Evolutionary conservation across 2,113 vertebrate genomes (phyloP).

Genomic region (Eonycteris spelaea): DNA sequence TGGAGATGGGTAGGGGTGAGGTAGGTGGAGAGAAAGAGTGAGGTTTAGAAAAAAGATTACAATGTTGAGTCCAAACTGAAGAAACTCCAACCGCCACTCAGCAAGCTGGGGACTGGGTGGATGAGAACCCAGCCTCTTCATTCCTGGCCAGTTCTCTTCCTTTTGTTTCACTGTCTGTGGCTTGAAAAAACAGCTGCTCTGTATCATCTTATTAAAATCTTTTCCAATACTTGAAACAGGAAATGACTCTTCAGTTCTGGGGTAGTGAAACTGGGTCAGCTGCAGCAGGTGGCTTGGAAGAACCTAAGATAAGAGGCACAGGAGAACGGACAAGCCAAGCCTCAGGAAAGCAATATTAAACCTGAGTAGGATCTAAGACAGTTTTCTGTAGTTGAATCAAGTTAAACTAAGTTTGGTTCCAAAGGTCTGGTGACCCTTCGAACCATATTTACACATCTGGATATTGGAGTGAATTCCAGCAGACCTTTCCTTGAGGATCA

Average conservation of each 20-base stretch:
- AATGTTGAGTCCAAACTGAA: background rate
- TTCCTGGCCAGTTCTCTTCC: background rate
- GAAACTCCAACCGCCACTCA: background rate
- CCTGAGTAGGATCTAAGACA: constrained; percentile 33
- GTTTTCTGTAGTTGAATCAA: constrained; percentile 40
- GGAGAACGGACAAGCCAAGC: constrained; percentile 23
- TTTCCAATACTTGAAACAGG: constrained; percentile 46
- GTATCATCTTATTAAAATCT: constrained; percentile 53
- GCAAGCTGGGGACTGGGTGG: background rate
- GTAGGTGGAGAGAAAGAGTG: background rate
- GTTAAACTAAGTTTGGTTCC: constrained; percentile 54
- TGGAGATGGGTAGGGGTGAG: background rate
- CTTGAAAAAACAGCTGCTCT: constrained; percentile 68
- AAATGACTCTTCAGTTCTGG: constrained; percentile 57
- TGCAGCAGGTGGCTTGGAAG: constrained; percentile 69
- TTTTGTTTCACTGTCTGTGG: constrained; percentile 33
- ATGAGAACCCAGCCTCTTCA: background rate
- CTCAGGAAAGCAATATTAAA: constrained; percentile 55
- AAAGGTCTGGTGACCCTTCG: constrained; percentile 53
- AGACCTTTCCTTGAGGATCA: constrained; percentile 45
- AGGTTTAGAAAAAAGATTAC: background rate
- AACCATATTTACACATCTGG: constrained; percentile 43
- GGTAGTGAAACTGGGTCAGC: constrained; percentile 36
- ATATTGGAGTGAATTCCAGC: constrained; percentile 55
- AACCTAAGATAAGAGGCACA: constrained; percentile 39